Evolutionary conservation across 2,888 invertebrate species (phyloP), one percentile per base, ranked within the genome.

Genomic region (Elysia crispata): DNA sequence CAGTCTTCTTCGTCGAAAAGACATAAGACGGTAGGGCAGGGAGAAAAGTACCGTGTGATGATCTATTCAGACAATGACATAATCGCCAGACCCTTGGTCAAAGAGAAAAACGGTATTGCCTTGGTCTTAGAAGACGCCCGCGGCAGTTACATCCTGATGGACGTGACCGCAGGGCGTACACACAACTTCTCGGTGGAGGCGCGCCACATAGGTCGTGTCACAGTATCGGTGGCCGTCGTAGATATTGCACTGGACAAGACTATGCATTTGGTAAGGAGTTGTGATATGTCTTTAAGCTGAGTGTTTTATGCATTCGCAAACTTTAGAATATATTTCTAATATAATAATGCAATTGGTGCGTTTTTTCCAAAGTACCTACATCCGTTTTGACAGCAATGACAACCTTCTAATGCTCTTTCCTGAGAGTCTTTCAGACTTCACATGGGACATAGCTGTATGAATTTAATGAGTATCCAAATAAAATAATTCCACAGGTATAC

Each of bases 181-280:
- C 77, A 83, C 75, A 83, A 83, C 66, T 83, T 83, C 77, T 81
- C 83, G n/a, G 79, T 83, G 74, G 85, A 87, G 84, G 89, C 89
- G 66, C 85, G 88, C 84, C 87, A 87, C 83, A 87, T 88, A 69
- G 89, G 89, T 31, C 85, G 87, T 76, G 88, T 86, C 82, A 88
- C 89, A 67, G 84, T 89, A 85, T 85, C 87, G 72, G 85, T 89
- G 80, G 87, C 88, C 67, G 83, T 89, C 57, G 84, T 86, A 72
- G 86, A 87, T 69, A 74, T 69, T 1, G 23, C 20, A 41, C 41
- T 41, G 60, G 41, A 41, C 41, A 41, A 41, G 5, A 41, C 41
- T 41, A 41, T 3, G 11, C 41, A 11, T 41, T 41, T 41, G 41
- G 41, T 41, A 41, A 41, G 41, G n/a, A n/a, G n/a, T n/a, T n/a